Evolutionary conservation across 2,888 invertebrate species (phyloP), one percentile per base, ranked within the genome.

Genomic region (Auanema sp.): DNA sequence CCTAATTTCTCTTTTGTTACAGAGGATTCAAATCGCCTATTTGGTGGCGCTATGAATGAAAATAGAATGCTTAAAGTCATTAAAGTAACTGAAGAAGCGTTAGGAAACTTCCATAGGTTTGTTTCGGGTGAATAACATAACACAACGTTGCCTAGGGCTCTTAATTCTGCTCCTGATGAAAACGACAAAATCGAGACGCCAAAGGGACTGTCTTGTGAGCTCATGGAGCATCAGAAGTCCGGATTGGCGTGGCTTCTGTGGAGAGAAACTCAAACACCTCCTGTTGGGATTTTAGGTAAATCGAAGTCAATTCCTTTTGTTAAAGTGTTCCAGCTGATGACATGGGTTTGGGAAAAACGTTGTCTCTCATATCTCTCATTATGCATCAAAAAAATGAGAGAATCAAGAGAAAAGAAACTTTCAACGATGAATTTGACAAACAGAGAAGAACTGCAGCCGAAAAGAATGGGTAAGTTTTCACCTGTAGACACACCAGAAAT

Each of bases 201-300:
- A 2, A 51, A 66, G 5, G 78, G 76, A 11, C 33, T 81, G n/a
- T 60, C 57, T 2, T 53, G 79, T 11, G 76, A 81, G 3, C 53
- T 82, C 55, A 76, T 82, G 80, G 70, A 64, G 2, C 81, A 81
- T 47, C 81, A 81, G 61, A 78, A 79, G 64, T 52, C 91, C 79
- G 95, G 92, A 0, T 85, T 96, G 0, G 89, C 90, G 12, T 96
- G 95, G 94, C 86, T 96, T 79, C 80, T 87, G 21, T 95, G 93
- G 93, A 86, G 95, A 21, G 96, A 96, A 86, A 87, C 87, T n/a
- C 91, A 92, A 84, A 74, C 82, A 14, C 89, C 89, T 58, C 91
- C 92, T 0, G 93, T 93, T 0, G 95, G 95, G 14, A 91, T 95
- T 74, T 87, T 95, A 56, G 92, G 91, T 88, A 86, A 85, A 54